Percentiles rank a stretch among this genome's conserved stretches.
Evolutionary conservation across 2,113 vertebrate species (phyloP).

Genomic region (Sprattus sprattus): DNA sequence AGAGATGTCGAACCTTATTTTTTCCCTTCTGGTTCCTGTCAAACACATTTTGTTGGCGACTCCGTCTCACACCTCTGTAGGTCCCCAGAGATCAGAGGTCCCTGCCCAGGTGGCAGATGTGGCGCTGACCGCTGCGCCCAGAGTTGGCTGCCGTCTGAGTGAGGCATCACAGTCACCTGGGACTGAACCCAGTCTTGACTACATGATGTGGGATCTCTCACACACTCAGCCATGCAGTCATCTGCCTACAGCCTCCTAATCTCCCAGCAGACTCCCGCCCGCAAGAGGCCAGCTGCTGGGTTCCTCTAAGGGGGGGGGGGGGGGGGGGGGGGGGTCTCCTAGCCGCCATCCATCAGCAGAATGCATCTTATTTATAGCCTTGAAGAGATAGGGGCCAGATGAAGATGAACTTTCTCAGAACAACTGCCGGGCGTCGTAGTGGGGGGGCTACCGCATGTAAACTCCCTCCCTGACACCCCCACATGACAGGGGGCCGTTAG

Average conservation of each 20-base stretch:
- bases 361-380: not conserved
- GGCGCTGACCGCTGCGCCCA: not conserved
- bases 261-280: not conserved
- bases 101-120: not conserved
- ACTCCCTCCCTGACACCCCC: not conserved
- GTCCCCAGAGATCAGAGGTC: not conserved
- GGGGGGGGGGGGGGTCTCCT: slow-evolving; percentile 4
- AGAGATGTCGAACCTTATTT: not conserved
- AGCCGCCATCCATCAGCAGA: not conserved
- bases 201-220: too few relatives aligned
- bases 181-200: too few relatives aligned
- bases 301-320: not conserved
- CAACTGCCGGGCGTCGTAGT: not conserved
- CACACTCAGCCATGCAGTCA: not conserved
- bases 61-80: not conserved
- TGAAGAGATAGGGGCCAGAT: not conserved
- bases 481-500: not conserved
- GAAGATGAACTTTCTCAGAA: slow-evolving; percentile 15
- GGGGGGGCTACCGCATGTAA: not conserved
- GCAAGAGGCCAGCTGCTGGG: not conserved
- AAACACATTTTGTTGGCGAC: not conserved
- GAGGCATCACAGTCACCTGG: too few relatives aligned
- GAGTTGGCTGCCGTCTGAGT: too few relatives aligned
- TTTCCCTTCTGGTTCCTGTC: too few relatives aligned
- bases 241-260: not conserved